Conservation (phyloP, 2,888 invertebrate genomes). For the Blastobasis lacticolella region DNA sequence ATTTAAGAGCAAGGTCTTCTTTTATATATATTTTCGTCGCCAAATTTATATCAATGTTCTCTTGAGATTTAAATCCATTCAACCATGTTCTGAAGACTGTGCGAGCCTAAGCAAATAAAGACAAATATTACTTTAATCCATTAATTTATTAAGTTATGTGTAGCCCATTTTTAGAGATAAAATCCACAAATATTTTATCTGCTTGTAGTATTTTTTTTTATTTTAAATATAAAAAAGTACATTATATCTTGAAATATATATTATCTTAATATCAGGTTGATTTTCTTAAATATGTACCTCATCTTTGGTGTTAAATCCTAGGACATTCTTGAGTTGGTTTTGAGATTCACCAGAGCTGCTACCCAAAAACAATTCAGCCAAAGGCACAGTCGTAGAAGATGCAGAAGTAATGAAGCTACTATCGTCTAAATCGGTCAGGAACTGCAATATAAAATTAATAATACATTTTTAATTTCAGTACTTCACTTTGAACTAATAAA, state of each 20-base stretch:
- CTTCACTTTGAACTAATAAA: not conserved
- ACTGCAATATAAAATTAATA: constrained; percentile 2
- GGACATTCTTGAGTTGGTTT: constrained; percentile 19
- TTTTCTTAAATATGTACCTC: constrained; percentile 19
- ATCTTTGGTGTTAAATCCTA: constrained; percentile 21
- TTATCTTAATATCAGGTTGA: constrained; percentile 7
- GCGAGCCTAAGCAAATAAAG: no score
- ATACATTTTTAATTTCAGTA: not conserved
- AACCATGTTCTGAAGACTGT: constrained; percentile 14
- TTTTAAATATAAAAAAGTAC: no score
- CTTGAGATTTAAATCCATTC: constrained; percentile 14
- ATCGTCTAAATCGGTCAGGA: constrained; percentile 19
- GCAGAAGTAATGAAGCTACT: constrained; percentile 27
- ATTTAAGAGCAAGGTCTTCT: constrained; percentile 12
- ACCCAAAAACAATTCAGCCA: constrained; percentile 15
- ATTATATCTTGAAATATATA: constrained; percentile 18
- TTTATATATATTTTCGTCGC: constrained; percentile 21
- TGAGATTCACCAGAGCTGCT: constrained; percentile 12
- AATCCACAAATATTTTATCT: no score
- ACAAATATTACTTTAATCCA: no score
- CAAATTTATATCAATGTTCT: constrained; percentile 18
- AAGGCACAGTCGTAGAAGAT: constrained; percentile 14
- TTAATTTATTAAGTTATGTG: no score
- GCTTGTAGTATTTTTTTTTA: no score
- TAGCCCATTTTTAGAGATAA: no score